Base-by-base conservation (phyloP, 2,888 invertebrate species). In the Cordilura impudica region DNA sequence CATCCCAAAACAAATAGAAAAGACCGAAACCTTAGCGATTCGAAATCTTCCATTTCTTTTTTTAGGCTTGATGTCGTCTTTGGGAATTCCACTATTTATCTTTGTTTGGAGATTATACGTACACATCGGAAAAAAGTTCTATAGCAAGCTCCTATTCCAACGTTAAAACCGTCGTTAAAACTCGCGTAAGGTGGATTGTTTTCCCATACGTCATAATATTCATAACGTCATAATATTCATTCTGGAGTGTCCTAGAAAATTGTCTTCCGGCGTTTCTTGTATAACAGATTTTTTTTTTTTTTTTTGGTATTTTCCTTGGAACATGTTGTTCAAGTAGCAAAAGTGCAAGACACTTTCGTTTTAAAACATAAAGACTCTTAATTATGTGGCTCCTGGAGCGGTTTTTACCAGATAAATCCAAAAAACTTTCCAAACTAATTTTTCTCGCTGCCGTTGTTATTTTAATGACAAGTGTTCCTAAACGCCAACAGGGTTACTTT, bases 101-200 rank as follows among this genome's bases (percentile, higher is more conserved):
- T n/a, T n/a, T n/a, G n/a, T n/a, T n/a, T n/a, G 23, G 60, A 60
- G 5, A 60, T 60, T 60, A 60, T n/a, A 23, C 26, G 7, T 60
- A 60, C 14, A 43, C 43, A 60, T 1, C 58, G 31, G 10, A 58
- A 6, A 56, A 45, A 56, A 21, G 4, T 39, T 60, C 45, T 45
- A 45, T 47, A 61, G 10, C n/a, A 23, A 53, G 66, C 35, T n/a
- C 19, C 23, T 12, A 26, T 14, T 54, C 65, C 51, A 65, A 35
- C 4, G 35, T 65, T 51, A 35, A 65, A 58, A 2, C 70, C 35
- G 21, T 51, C 39, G 49, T 23, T 58, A n/a, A 19, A 60, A 47
- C 16, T 70, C 74, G 29, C 66, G 66, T 18, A 74, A 74, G 53
- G 60, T 67, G 29, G 47, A 70, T 63, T 63, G 63, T n/a, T 35